Evolutionary conservation across 2,797 vertebrate genomes (phyloP).

Genomic region (Sebastes variabilis): DNA sequence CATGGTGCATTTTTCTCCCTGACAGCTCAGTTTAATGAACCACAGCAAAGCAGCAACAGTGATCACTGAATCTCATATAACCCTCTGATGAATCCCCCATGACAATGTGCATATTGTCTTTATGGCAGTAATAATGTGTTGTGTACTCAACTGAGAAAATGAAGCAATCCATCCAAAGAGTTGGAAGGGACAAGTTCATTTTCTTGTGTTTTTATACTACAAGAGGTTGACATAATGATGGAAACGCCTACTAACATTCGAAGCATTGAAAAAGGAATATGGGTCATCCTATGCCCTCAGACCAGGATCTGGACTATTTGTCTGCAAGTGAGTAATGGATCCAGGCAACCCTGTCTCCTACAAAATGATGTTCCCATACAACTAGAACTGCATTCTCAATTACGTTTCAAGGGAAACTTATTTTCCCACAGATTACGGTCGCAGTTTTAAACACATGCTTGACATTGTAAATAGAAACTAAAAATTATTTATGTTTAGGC

Average conservation of each 20-base stretch:
- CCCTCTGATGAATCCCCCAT: background rate
- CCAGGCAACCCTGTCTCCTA: no score
- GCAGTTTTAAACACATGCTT: no score
- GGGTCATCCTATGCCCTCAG: background rate
- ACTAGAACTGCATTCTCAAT: no score
- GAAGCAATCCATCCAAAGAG: constrained; percentile 15
- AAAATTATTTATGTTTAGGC: no score
- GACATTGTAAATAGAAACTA: no score
- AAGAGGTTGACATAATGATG: background rate
- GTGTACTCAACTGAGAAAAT: constrained; percentile 5
- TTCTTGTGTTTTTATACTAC: background rate
- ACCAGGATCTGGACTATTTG: background rate
- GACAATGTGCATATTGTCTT: constrained; percentile 7
- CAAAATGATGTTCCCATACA: no score
- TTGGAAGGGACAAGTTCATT: background rate
- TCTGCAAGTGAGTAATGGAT: background rate
- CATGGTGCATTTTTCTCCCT: background rate
- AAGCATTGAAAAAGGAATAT: background rate
- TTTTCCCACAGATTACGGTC: no score
- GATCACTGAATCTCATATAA: constrained; percentile 12
- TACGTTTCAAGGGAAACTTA: no score
- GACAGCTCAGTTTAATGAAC: constrained; percentile 27
- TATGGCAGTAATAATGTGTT: background rate
- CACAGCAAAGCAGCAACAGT: background rate
- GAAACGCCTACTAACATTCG: background rate